These are phyloP conservation scores for Knipowitschia caucasica DNA, from an alignment of 2,797 vertebrate genomes.

Conservation along the genomic window DNA sequence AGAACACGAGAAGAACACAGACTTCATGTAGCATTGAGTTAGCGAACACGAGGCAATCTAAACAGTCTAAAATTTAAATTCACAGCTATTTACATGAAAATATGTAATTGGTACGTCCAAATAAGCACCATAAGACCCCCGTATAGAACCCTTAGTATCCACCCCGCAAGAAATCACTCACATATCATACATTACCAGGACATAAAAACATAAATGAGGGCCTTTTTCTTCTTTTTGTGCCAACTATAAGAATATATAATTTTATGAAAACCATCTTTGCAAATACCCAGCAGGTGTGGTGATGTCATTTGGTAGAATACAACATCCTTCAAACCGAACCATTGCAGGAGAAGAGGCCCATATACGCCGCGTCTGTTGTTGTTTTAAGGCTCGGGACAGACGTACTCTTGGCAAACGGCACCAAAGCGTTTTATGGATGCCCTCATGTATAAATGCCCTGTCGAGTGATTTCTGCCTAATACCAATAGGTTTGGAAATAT, in stretches of 20 bases:
- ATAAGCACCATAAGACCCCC: background rate
- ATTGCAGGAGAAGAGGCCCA: constrained; percentile 7
- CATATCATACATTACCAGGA: background rate
- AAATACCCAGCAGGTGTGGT: constrained; percentile 70
- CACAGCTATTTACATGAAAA: too few species aligned
- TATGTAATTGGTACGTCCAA: background rate
- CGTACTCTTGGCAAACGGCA: constrained; percentile 12
- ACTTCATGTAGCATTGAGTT: too few species aligned
- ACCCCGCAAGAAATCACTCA: background rate
- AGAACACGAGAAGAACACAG: too few species aligned
- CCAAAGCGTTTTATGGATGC: constrained; percentile 20
- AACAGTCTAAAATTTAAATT: too few species aligned
- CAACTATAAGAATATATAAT: constrained; percentile 36
- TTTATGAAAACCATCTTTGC: constrained; percentile 40
- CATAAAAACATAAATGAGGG: background rate
- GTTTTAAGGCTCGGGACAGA: constrained; percentile 15
- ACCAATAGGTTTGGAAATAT: constrained; percentile 12
- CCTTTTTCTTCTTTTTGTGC: background rate
- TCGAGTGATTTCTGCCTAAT: constrained; percentile 24
- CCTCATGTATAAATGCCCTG: constrained; percentile 22
- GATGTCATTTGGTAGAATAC: constrained; percentile 55
- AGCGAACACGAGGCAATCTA: too few species aligned
- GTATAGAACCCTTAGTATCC: background rate
- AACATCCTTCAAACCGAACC: constrained; percentile 11
- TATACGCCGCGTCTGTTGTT: constrained; percentile 14